Percentiles rank a stretch among this genome's conserved stretches.
phyloP scores from a whole-genome alignment of 2,113 vertebrate species.

The Neoarius graeffei region DNA sequence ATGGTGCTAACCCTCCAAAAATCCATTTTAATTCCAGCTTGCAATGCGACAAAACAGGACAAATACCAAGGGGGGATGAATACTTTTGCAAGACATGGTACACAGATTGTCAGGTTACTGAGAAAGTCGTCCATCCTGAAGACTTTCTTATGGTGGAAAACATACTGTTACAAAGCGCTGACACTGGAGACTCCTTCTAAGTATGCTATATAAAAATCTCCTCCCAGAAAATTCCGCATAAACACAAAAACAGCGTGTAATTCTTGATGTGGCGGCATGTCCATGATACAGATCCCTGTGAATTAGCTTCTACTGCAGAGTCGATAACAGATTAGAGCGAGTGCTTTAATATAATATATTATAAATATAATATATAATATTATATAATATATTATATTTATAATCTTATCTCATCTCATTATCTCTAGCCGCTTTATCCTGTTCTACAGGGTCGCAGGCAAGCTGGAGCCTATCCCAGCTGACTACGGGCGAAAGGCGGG shows the following conservation, averaged over 20 bases:
- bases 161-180: background rate
- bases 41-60: too few relatives aligned
- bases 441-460: too few relatives aligned
- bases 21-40: too few relatives aligned
- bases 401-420: too few relatives aligned
- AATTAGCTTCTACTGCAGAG: background rate
- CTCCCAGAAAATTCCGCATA: background rate
- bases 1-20: too few relatives aligned
- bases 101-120: background rate
- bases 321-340: background rate
- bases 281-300: background rate
- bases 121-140: background rate
- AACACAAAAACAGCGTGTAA: background rate
- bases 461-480: too few relatives aligned
- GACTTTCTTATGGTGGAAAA: background rate
- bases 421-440: too few relatives aligned
- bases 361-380: too few relatives aligned
- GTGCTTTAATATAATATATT: background rate
- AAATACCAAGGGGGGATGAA: too few relatives aligned
- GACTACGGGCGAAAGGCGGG: too few relatives aligned
- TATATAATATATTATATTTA: too few relatives aligned
- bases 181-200: background rate
- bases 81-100: too few relatives aligned
- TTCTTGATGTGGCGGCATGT: background rate
- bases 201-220: background rate